Evolutionary conservation across 2,797 vertebrate species (phyloP).

Genomic region (Typhlichthys subterraneus): DNA sequence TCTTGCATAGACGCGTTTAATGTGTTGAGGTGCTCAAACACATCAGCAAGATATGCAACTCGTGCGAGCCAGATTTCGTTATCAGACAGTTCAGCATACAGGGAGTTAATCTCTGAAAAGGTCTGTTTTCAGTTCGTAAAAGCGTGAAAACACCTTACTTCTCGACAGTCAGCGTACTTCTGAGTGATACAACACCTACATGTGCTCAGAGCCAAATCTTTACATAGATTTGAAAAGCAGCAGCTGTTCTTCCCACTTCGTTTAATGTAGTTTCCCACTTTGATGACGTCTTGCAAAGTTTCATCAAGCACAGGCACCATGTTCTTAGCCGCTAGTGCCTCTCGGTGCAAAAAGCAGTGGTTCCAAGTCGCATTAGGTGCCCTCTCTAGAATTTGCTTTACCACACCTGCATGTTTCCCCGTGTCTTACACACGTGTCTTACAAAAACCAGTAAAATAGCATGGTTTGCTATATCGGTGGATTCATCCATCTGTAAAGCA

Average conservation of each 20-base stretch:
- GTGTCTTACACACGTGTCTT: neutral
- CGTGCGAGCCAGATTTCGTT: neutral
- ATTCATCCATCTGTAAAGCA: neutral
- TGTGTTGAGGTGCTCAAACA: neutral
- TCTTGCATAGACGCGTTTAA: conserved; percentile 1
- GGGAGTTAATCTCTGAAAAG: neutral
- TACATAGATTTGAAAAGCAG: neutral
- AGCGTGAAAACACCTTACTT: neutral
- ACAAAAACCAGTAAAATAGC: neutral
- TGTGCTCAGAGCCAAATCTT: neutral
- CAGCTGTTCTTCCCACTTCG: neutral
- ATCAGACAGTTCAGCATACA: neutral
- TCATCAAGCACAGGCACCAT: conserved; percentile 5
- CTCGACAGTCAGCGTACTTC: neutral
- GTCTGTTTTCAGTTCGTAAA: neutral
- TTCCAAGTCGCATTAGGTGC: conserved; percentile 7
- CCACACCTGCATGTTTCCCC: neutral
- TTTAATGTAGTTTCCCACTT: conserved; percentile 9
- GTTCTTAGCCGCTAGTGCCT: conserved; percentile 7
- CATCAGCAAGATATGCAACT: neutral
- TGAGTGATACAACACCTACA: neutral
- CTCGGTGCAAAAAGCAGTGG: conserved; percentile 8
- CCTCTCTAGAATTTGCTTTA: conserved; percentile 1
- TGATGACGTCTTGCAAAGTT: neutral
- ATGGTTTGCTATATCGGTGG: neutral